Evolutionary conservation across 2,113 vertebrate species (phyloP).

Genomic region (Siniperca chuatsi): DNA sequence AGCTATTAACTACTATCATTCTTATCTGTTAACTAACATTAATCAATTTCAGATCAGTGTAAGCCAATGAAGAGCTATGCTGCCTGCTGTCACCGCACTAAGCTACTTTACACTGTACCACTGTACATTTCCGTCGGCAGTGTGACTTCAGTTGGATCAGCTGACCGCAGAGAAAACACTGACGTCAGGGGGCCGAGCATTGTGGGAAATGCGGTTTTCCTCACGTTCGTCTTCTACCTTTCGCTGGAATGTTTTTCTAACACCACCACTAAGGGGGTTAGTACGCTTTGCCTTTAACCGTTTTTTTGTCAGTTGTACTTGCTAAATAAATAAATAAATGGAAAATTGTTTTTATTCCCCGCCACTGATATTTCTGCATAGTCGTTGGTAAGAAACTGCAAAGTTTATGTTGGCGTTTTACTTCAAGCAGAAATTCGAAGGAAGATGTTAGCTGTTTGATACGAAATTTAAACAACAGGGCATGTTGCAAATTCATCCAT

Average conservation of each 20-base stretch:
- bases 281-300: no score
- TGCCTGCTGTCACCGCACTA: not conserved
- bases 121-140: not conserved
- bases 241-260: not conserved
- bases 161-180: slow-evolving; percentile 12
- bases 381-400: not conserved
- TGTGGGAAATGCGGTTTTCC: slow-evolving; percentile 26
- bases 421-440: not conserved
- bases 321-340: not conserved
- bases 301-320: no score
- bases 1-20: not conserved
- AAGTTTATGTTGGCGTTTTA: not conserved
- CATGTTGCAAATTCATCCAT: not conserved
- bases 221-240: not conserved
- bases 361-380: not conserved
- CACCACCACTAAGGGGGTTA: not conserved
- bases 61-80: fast-evolving
- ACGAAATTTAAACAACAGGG: not conserved
- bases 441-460: no score
- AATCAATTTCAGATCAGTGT: fast-evolving
- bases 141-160: slow-evolving; percentile 15
- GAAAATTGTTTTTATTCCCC: not conserved
- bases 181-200: slow-evolving; percentile 22
- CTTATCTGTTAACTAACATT: no score
- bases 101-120: not conserved